Evolutionary conservation across 2,113 vertebrate species (phyloP).

Genomic region (Leptobrachium leishanense): DNA sequence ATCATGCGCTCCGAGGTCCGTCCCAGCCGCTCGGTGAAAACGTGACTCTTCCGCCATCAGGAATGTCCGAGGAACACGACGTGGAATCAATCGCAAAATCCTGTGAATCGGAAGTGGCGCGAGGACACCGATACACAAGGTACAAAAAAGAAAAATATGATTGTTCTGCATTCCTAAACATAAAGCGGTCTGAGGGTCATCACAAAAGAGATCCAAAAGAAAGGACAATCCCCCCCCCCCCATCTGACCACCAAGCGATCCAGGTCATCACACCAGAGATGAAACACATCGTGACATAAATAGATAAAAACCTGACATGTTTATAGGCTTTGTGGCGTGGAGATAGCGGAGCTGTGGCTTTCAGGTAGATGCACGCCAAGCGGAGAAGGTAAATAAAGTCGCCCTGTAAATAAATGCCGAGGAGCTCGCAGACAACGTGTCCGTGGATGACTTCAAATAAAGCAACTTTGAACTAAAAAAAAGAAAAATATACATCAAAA

Average conservation of each 20-base stretch:
- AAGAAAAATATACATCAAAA: constrained; percentile 50
- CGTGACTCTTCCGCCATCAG: background rate
- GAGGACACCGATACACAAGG: background rate
- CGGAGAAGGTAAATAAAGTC: too few species aligned
- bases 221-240: too few species aligned
- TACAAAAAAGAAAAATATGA: constrained; percentile 56
- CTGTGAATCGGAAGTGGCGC: background rate
- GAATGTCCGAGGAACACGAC: background rate
- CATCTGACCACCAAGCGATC: too few species aligned
- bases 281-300: too few species aligned
- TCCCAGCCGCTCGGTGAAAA: background rate
- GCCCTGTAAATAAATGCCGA: too few species aligned
- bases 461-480: background rate
- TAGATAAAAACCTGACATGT: too few species aligned
- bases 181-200: too few species aligned
- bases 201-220: too few species aligned
- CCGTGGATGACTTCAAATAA: constrained; percentile 53
- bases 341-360: too few species aligned
- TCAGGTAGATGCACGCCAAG: too few species aligned
- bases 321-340: too few species aligned
- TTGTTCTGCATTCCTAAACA: too few species aligned
- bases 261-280: constrained; percentile 14
- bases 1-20: background rate
- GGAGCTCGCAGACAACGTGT: constrained; percentile 42
- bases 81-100: background rate